phyloP scores from a whole-genome alignment of 1,140 invertebrate genomes.

The Lutraria rhynchaena region DNA sequence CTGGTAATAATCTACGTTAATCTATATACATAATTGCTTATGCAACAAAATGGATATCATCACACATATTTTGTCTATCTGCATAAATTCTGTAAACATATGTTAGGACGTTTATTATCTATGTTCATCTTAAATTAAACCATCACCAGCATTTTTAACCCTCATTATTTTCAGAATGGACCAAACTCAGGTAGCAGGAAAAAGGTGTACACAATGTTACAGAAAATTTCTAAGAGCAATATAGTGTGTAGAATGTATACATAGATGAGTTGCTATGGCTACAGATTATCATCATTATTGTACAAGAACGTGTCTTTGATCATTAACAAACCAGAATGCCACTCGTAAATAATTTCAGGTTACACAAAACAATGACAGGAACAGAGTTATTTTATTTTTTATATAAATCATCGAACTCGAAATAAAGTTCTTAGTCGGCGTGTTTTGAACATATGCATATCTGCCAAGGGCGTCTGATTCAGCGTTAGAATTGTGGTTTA shows the following conservation, averaged over 20 bases:
- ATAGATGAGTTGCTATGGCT: slow-evolving; percentile 44
- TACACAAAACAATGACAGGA: too few species aligned
- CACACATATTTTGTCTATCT: background rate
- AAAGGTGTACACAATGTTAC: slow-evolving; percentile 3
- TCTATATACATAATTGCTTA: slow-evolving; percentile 8
- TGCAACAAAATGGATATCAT: background rate
- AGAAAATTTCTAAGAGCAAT: background rate
- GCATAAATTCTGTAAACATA: background rate
- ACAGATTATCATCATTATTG: slow-evolving; percentile 37
- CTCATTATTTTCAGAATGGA: slow-evolving; percentile 5
- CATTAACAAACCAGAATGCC: slow-evolving; percentile 7
- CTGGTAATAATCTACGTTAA: background rate
- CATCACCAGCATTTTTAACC: too few species aligned
- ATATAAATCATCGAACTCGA: too few species aligned
- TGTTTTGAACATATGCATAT: too few species aligned
- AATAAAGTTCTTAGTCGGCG: too few species aligned
- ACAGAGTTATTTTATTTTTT: too few species aligned
- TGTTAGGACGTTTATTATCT: too few species aligned
- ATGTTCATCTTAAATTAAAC: too few species aligned
- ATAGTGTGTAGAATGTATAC: slow-evolving; percentile 20
- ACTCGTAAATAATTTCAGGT: too few species aligned
- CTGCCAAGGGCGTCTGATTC: too few species aligned
- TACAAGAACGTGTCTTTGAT: slow-evolving; percentile 45
- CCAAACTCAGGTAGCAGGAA: slow-evolving; percentile 7
- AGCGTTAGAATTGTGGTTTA: too few species aligned